A percentile compares a stretch with the other conserved stretches of the same genome.
These are phyloP conservation scores for Mesopsocus fuscifrons DNA, from an alignment of 2,888 invertebrate species.

Conservation along the genomic window DNA sequence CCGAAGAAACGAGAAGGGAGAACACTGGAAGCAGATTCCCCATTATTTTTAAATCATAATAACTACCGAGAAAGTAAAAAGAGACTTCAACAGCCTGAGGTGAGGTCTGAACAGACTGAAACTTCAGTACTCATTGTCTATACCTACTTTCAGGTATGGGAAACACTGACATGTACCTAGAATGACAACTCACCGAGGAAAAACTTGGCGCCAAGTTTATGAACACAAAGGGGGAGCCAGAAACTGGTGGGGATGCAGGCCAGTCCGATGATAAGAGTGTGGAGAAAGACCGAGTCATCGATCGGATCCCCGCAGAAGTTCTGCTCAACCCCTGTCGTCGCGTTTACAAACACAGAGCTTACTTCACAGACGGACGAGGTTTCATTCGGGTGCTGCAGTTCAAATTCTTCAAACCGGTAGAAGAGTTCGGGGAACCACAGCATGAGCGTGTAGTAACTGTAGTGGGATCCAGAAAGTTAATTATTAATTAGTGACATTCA, in stretches of 20 bases:
- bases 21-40: slow-evolving; percentile 34
- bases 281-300: slow-evolving; percentile 46
- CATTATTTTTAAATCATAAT: no score
- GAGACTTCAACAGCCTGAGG: background rate
- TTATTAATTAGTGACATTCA: slow-evolving; percentile 7
- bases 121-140: no score
- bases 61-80: background rate
- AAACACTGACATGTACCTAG: no score
- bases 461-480: slow-evolving; percentile 18
- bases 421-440: slow-evolving; percentile 85
- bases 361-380: slow-evolving; percentile 60
- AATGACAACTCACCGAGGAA: slow-evolving; percentile 62
- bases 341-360: slow-evolving; percentile 38
- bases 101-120: slow-evolving; percentile 1
- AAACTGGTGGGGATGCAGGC: slow-evolving; percentile 65
- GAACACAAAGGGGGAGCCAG: slow-evolving; percentile 59
- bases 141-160: no score
- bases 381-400: slow-evolving; percentile 40
- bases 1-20: slow-evolving; percentile 51
- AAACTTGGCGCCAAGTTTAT: slow-evolving; percentile 61
- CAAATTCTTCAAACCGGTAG: slow-evolving; percentile 61
- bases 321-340: slow-evolving; percentile 23
- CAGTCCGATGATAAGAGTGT: slow-evolving; percentile 59
- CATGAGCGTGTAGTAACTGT: slow-evolving; percentile 77
- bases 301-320: slow-evolving; percentile 43